Base-by-base conservation (phyloP, 2,113 vertebrate genomes). In the Pavo muticus region DNA sequence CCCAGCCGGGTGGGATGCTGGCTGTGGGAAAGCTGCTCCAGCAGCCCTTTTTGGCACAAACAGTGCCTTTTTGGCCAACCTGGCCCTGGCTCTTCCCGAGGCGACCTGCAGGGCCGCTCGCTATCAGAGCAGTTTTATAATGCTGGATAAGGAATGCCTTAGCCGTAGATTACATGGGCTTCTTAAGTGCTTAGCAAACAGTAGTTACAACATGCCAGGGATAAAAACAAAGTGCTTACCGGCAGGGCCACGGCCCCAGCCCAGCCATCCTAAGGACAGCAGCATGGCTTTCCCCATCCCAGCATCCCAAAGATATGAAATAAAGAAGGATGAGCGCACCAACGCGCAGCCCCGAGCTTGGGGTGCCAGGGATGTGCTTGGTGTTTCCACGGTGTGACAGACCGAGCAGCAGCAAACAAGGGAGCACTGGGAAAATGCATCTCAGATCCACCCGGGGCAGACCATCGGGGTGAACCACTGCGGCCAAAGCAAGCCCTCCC, bases 131-230 rank as follows among this genome's bases (percentile, higher is more conserved):
- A 6, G 86, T 32, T 94, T 72, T 89, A 54, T 76, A 91, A 91
- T 65, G 70, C 75, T 88, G 95, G 95, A 90, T 95, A 93, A 97
- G 93, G 86, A 93, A 69, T 3, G 10, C 83, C 95, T 96, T 91
- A 96, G 83, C 1, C 2, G 82, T 75, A 96, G 94, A 97, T 96
- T 97, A 97, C 91, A 95, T 1, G 4, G 91, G 79, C 86, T 79
- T 91, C 95, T 95, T 96, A 97, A 97, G 95, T 5, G 35, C 96
- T 97, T 94, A 93, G 95, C 96, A 94, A 96, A 96, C 93, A 95
- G 84, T 90, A 96, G 84, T 96, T 96, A 96, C 84, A 95, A 74
- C 77, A 83, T 12, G 37, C 21, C 75, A 85, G 10, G 78, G 79
- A 93, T 47, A 69, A 95, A 88, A 96, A 29, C 64, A 95, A 47